Evolutionary conservation across 2,797 vertebrate species (phyloP).

Genomic region (Protosalanx chinensis): DNA sequence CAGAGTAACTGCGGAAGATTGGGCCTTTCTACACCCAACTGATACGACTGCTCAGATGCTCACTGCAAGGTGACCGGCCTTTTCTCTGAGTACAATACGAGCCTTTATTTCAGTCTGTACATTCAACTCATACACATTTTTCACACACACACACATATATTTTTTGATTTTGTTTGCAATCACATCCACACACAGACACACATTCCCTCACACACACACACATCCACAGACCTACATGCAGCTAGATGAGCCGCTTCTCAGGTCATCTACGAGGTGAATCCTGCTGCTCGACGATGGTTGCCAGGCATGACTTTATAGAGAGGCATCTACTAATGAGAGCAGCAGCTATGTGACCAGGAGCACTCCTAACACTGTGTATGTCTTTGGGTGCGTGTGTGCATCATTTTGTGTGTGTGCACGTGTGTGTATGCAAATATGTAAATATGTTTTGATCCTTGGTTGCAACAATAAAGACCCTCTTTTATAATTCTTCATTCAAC

Average conservation of each 20-base stretch:
- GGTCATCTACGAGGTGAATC: neutral
- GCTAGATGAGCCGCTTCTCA: neutral
- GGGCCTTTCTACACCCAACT: too few species aligned
- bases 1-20: neutral
- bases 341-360: neutral
- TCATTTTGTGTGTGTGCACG: constrained; percentile 3
- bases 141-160: too few species aligned
- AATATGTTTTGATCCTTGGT: constrained; percentile 3
- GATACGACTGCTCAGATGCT: too few species aligned
- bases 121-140: too few species aligned
- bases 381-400: constrained; percentile 10
- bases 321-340: constrained; percentile 1
- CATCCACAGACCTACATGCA: neutral
- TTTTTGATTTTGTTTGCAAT: too few species aligned
- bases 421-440: constrained; percentile 8
- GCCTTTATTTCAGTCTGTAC: too few species aligned
- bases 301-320: neutral
- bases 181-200: neutral
- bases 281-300: neutral
- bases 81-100: too few species aligned
- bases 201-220: neutral
- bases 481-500: neutral
- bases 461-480: neutral
- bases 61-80: too few species aligned
- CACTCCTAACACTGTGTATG: constrained; percentile 1